Conservation (phyloP, 2,888 invertebrate genomes). For the Ectemnius cavifrons region DNA sequence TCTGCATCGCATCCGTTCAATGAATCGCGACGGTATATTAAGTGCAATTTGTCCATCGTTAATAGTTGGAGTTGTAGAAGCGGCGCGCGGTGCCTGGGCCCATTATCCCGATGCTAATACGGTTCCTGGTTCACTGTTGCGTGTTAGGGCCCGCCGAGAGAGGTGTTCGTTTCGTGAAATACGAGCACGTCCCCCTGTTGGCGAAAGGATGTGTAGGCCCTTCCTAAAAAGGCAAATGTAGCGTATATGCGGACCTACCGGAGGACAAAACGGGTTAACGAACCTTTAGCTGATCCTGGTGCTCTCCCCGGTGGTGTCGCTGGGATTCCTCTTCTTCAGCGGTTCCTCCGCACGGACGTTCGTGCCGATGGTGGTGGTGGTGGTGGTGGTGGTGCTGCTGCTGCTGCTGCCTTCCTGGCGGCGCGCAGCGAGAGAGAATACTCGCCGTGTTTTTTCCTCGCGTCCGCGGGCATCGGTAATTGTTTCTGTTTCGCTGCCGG, state of each 20-base stretch:
- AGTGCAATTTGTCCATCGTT: background rate
- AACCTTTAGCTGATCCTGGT: conserved; percentile 30
- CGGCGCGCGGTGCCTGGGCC: background rate
- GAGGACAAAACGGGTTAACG: conserved; percentile 53
- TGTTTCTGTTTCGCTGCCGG: conserved; percentile 53
- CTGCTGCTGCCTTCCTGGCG: background rate
- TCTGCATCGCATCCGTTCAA: no score
- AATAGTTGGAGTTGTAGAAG: no score
- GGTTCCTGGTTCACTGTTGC: background rate
- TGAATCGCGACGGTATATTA: background rate
- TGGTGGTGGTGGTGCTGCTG: background rate
- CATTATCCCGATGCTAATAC: conserved; percentile 3
- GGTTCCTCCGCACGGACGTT: conserved; percentile 4
- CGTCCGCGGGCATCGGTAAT: conserved; percentile 49
- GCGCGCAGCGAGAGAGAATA: conserved; percentile 49
- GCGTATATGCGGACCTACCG: conserved; percentile 25
- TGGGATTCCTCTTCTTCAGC: conserved; percentile 42
- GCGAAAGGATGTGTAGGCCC: conserved; percentile 20
- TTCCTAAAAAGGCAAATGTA: conserved; percentile 46
- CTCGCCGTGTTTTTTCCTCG: conserved; percentile 43
- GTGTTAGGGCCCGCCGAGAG: background rate
- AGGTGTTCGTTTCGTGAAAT: conserved; percentile 38
- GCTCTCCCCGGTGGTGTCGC: conserved; percentile 21
- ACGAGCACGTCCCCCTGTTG: conserved; percentile 32
- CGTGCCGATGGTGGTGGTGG: no score